Evolutionary conservation across 2,113 vertebrate genomes (phyloP), one percentile per base, ranked within the genome.

Genomic region (Passer montanus): DNA sequence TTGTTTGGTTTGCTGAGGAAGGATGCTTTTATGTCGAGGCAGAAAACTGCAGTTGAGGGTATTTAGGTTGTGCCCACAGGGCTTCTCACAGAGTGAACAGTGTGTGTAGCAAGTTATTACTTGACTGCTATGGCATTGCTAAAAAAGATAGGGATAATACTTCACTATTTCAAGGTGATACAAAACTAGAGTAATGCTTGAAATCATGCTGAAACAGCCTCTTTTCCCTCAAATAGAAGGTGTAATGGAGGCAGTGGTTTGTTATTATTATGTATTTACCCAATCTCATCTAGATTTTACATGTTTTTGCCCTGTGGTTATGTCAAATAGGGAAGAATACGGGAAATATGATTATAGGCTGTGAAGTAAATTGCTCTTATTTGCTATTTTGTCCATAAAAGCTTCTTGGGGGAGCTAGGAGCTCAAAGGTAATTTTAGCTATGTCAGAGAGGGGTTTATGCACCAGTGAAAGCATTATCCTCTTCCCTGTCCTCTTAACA

Each of bases 1-100:
- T 93, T 81, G 79, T 83, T 92, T 87, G 35, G 89, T 80, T 86
- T 91, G 82, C 72, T 95, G 59, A 90, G 74, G 74, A 96, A 95
- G 93, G 94, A 95, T 91, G 62, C 89, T 85, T 94, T 90, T 90
- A 83, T 74, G 87, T 86, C 3, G 24, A 90, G 63, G 82, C 87
- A 95, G 69, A 76, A 26, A 87, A 90, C 74, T 80, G 52, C 63
- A 63, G 90, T 69, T 94, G 67, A 80, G 84, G 87, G 74, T 84
- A 64, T 92, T 94, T 87, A 93, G 73, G 55, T 56, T 93, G 72
- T 93, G 87, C 93, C 87, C 64, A 77, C 49, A 59, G 92, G 92
- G 87, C 64, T 77, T 91, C 73, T 91, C 63, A 62, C 70, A 41
- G 31, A 90, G 78, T 30, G 46, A 73, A 16, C 50, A 76, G 67